Base-by-base conservation (phyloP, 2,888 invertebrate species). In the Andrena praecox region DNA sequence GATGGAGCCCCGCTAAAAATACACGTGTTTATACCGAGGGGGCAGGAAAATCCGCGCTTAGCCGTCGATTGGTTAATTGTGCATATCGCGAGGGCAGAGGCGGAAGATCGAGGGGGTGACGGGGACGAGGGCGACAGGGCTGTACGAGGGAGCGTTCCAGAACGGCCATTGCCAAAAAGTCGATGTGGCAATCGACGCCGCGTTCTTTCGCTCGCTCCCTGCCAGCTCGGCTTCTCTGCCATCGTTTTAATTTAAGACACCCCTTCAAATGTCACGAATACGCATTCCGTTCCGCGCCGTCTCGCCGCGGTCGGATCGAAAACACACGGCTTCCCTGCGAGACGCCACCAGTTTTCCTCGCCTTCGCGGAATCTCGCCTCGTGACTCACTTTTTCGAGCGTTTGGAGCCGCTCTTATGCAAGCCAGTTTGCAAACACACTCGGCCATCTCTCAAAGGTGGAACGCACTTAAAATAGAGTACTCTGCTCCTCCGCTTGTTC, bases 221-320 rank as follows among this genome's bases (percentile, higher is more conserved):
- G 90, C 89, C 90, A 91, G 85, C 90, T 88, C 83, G 75, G 85
- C 87, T 77, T 48, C 77, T 77, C 73, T 78, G 79, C 85, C 78
- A 82, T 88, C 83, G 91, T 92, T 93, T 93, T 93, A 93, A 93
- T 92, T 93, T 93, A 93, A 93, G 93, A 92, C 91, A 90, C 91
- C 90, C 92, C 85, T 90, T 90, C 92, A 93, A 93, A 93, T 93
- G 93, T 93, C 93, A 92, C 91, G 91, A 90, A 90, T 90, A 89
- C 91, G 87, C 91, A 91, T 91, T 92, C 91, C 91, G 86, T 89
- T 88, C 82, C 87, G 88, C 85, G 80, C 85, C 75, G 85, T 71
- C 85, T 89, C 87, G 82, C 77, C 87, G 81, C 77, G 67, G 75
- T 59, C 76, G 82, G 88, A 88, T 84, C 84, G 89, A 87, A 90